Conservation (phyloP, 2,113 vertebrate genomes). For the Ancistrus triradiatus region DNA sequence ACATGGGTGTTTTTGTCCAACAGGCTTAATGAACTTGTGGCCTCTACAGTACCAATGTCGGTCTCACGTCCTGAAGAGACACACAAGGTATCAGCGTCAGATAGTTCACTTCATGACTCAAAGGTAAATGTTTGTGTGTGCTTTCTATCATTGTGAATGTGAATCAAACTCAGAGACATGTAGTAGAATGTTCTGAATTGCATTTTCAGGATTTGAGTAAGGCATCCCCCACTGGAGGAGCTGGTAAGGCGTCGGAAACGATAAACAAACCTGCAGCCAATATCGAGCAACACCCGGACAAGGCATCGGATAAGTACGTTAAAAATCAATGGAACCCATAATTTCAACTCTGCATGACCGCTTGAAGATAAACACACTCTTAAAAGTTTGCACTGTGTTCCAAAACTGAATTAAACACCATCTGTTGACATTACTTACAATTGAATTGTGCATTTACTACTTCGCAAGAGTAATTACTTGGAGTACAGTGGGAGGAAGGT, state of each 20-base stretch:
- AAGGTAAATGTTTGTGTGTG: conserved; percentile 18
- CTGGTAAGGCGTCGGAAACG: conserved; percentile 13
- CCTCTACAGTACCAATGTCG: conserved; percentile 22
- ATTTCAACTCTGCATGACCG: too few species aligned
- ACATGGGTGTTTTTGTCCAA: too few species aligned
- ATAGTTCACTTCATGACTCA: not conserved
- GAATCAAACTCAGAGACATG: not conserved
- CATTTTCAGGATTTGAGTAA: conserved; percentile 31
- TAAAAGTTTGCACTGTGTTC: too few species aligned
- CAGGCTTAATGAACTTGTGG: conserved; percentile 34
- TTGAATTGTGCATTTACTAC: too few species aligned
- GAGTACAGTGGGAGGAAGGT: not conserved
- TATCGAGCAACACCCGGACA: conserved; percentile 5
- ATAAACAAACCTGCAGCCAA: conserved; percentile 5
- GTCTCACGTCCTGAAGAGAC: conserved; percentile 12
- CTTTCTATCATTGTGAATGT: not conserved
- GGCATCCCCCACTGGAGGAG: not conserved
- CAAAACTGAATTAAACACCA: too few species aligned
- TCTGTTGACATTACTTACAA: too few species aligned
- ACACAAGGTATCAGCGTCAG: not conserved
- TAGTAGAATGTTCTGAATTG: not conserved
- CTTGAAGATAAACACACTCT: too few species aligned
- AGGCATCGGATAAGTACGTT: conserved; percentile 32
- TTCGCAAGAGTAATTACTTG: not conserved
- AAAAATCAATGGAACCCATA: not conserved